Evolutionary conservation across 64 coral and sea anemone species (phyloP), one percentile per base, ranked within the genome.

Genomic region (Pocillopora verrucosa): DNA sequence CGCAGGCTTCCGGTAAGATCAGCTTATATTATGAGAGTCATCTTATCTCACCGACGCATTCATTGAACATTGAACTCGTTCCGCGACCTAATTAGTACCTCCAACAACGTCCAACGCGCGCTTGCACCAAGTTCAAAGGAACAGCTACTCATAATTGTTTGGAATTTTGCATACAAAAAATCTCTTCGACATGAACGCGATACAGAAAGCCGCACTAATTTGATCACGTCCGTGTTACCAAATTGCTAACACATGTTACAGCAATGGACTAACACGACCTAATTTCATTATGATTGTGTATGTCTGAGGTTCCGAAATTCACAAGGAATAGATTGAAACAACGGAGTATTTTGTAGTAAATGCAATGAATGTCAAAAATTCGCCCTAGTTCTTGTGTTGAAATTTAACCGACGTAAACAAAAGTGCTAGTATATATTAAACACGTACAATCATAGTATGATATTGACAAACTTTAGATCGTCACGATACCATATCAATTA

Each of bases 371-470:
- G 34, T 14, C 1, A 67, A 60, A 13, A 58, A 56, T 72, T 20
- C 41, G 82, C 60, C 80, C 60, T 57, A 12, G 26, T 6, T 2
- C 57, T 59, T 81, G 12, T 63, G 59, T 81, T 59, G 36, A 36
- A 26, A 58, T 62, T 64, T 81, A 14, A 81, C 24, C 59, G 61
- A 81, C 79, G 34, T 81, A 85, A 85, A 72, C 61, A 85, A 85
- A 56, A 9, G 65, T 25, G 16, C 20, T 12, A 72, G 19, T 60
- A 79, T 59, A 60, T 12, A 79, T 22, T 70, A 70, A 20, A 11
- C 25, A 70, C 67, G 11, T 11, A 70, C 67, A 70, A 20, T 70
- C n/a, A 11, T 24, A 20, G 25, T 25, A 24, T 70, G 25, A 10
- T 10, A 70, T 25, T 20, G 25, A 24, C 67, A 70, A 70, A 70